Conservation (phyloP, 1,140 invertebrate genomes). For the Rhynchophorus ferrugineus region DNA sequence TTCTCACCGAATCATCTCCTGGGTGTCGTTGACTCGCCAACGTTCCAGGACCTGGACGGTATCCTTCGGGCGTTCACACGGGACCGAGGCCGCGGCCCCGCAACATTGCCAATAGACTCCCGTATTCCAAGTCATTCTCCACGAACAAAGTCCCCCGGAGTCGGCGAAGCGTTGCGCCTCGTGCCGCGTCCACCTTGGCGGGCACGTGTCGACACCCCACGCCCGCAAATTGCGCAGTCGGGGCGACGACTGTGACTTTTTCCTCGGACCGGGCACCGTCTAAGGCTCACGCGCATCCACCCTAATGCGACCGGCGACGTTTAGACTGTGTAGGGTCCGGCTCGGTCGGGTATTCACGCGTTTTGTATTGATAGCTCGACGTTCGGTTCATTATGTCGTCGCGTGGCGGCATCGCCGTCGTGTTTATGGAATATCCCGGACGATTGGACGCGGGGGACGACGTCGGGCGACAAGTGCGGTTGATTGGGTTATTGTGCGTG, state of each 20-base stretch:
- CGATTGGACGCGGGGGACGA: constrained; percentile 28
- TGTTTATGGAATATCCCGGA: constrained; percentile 34
- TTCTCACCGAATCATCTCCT: too few species aligned
- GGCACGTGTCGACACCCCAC: constrained; percentile 37
- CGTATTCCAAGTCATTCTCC: constrained; percentile 26
- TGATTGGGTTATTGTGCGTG: constrained; percentile 10
- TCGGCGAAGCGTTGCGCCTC: constrained; percentile 27
- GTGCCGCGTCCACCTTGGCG: constrained; percentile 34
- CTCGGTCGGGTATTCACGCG: too few species aligned
- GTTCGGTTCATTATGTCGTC: constrained; percentile 37
- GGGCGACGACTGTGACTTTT: constrained; percentile 21
- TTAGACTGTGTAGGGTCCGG: too few species aligned
- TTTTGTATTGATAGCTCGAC: constrained; percentile 35
- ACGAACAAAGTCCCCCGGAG: constrained; percentile 17
- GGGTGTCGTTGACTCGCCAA: too few species aligned
- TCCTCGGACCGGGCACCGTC: too few species aligned
- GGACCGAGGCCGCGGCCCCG: too few species aligned
- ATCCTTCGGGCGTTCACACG: too few species aligned
- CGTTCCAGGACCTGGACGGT: too few species aligned
- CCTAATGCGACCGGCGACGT: too few species aligned
- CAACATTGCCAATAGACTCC: too few species aligned
- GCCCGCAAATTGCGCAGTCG: constrained; percentile 34
- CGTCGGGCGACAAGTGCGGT: constrained; percentile 18
- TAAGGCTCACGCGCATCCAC: too few species aligned
- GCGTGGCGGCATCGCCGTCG: constrained; percentile 28